phyloP scores from a whole-genome alignment of 2,797 vertebrate genomes.

The Macroramphosus scolopax region DNA sequence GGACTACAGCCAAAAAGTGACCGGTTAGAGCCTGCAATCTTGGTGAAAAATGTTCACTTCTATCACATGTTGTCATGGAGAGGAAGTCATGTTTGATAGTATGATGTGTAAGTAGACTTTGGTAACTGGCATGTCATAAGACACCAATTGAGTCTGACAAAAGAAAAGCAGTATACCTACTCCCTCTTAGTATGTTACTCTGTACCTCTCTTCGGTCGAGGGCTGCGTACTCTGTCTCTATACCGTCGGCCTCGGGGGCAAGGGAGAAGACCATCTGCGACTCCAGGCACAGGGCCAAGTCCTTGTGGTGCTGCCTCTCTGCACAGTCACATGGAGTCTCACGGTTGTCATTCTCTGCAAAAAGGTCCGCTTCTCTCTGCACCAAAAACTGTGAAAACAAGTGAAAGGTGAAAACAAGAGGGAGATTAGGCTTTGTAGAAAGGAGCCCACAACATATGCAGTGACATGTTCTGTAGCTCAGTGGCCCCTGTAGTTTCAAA shows the following conservation, averaged over 20 bases:
- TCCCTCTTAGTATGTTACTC: constrained; percentile 31
- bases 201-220: constrained; percentile 96
- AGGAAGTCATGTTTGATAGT: no score
- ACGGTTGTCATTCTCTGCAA: constrained; percentile 96
- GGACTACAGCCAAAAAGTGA: background rate
- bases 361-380: constrained; percentile 91
- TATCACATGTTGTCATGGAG: no score
- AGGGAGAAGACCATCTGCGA: constrained; percentile 99
- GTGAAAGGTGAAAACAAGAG: constrained; percentile 13
- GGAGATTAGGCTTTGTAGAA: constrained; percentile 13
- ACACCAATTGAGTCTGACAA: constrained; percentile 28
- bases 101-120: constrained; percentile 1
- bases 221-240: constrained; percentile 96
- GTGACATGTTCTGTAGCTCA: background rate
- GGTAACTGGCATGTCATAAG: constrained; percentile 2
- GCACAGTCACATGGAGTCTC: constrained; percentile 99
- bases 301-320: constrained; percentile 97
- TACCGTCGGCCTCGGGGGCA: constrained; percentile 92
- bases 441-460: background rate
- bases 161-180: constrained; percentile 12
- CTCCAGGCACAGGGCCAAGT: constrained; percentile 95
- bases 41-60: no score
- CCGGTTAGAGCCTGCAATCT: no score
- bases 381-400: constrained; percentile 82
- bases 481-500: background rate